Base-by-base conservation (phyloP, 2,888 invertebrate genomes). In the Lasioglossum morio region DNA sequence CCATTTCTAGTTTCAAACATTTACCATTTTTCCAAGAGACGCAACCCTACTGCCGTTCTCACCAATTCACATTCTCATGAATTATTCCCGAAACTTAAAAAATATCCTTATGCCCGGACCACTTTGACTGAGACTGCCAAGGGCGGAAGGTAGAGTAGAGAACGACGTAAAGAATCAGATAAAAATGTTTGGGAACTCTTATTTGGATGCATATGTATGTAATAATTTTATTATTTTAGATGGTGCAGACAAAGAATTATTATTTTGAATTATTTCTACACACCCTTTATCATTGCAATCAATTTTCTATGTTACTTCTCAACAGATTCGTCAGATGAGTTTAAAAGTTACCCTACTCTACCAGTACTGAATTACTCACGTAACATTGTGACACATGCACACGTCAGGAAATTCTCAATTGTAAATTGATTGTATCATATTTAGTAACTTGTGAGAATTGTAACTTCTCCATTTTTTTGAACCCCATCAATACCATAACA, bases 1-100 rank as follows among this genome's bases (percentile, higher is more conserved):
- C 91, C 78, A 75, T 75, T 16, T 5, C 60, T 23, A 34, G 10
- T 7, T 19, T 40, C 34, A 27, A 75, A 75, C 63, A 43, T 40
- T 37, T 10, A 12, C 48, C 19, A 16, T 14, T 12, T 46, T 10
- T 48, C 30, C 60, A 16, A 23, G 12, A 8, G n/a, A 40, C 4
- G 40, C 12, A n/a, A 37, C 70, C 37, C 23, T 69, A 37, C 14
- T 63, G 16, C 30, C 16, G 16, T 40, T 40, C 23, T 23, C 37
- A 4, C 69, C 23, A 37, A 69, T 69, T 69, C 70, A 14, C 4
- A 10, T 70, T 40, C 12, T 70, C 70, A 37, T 40, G 70, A n/a
- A 37, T 69, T 69, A 69, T 34, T 69, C 66, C 34, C 5, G 30
- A 3, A 34, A 19, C 19, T 37, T 69, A 23, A 37, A 69, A 37